Percentiles rank a stretch among this genome's conserved stretches.
These are phyloP conservation scores for Parascotia fuliginaria DNA, from an alignment of 2,888 invertebrate genomes.

Conservation along the genomic window DNA sequence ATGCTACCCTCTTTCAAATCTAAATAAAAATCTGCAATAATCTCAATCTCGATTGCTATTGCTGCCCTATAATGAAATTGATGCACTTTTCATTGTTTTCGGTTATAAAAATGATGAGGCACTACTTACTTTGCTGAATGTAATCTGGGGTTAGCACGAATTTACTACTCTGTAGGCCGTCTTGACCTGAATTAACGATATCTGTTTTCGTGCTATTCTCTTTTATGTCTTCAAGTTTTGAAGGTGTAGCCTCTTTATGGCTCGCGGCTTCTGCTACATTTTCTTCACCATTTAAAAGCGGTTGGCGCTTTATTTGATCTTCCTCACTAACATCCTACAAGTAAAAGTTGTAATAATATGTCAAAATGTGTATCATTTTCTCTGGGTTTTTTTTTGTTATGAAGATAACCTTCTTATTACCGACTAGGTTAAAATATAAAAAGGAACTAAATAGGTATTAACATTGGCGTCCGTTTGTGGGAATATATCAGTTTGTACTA, in stretches of 20 bases:
- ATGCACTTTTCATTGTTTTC: background rate
- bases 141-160: slow-evolving; percentile 96
- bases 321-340: slow-evolving; percentile 75
- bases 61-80: no score
- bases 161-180: slow-evolving; percentile 75
- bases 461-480: slow-evolving; percentile 73
- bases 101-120: background rate
- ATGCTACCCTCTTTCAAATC: no score
- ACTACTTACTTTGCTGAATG: slow-evolving; percentile 95
- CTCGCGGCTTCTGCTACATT: slow-evolving; percentile 72
- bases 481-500: slow-evolving; percentile 76
- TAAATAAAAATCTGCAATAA: no score
- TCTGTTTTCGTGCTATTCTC: slow-evolving; percentile 75
- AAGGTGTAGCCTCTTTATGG: slow-evolving; percentile 71
- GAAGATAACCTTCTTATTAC: background rate
- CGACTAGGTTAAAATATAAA: slow-evolving; percentile 45
- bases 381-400: slow-evolving; percentile 12
- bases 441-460: slow-evolving; percentile 52
- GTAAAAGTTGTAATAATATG: slow-evolving; percentile 49
- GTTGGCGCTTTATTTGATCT: slow-evolving; percentile 66
- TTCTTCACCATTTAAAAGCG: slow-evolving; percentile 77
- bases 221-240: slow-evolving; percentile 72
- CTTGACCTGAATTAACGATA: slow-evolving; percentile 66
- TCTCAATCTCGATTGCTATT: no score
- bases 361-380: slow-evolving; percentile 33